phyloP scores from a whole-genome alignment of 2,113 vertebrate species.

The Loxodonta africana region DNA sequence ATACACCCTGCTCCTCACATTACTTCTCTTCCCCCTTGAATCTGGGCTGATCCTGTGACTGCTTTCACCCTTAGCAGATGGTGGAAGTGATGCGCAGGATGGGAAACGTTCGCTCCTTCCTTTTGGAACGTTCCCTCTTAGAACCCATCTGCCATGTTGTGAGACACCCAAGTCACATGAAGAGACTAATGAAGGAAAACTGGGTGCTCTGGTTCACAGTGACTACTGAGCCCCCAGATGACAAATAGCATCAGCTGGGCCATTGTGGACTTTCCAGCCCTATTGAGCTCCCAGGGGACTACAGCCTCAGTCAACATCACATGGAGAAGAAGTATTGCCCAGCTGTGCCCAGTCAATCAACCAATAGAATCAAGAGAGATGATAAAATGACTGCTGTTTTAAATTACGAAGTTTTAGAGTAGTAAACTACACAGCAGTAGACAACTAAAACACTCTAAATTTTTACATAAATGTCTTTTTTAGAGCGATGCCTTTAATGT shows the following conservation, averaged over 20 bases:
- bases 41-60: not conserved
- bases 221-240: too few relatives aligned
- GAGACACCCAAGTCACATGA: not conserved
- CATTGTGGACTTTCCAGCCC: not conserved
- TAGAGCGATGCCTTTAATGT: not conserved
- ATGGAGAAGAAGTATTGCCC: not conserved
- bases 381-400: not conserved
- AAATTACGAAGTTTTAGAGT: not conserved
- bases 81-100: not conserved
- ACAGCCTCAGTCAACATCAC: not conserved
- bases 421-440: not conserved
- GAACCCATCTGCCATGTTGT: not conserved
- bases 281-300: not conserved
- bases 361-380: not conserved
- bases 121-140: not conserved
- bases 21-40: not conserved
- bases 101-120: not conserved
- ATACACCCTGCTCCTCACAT: not conserved
- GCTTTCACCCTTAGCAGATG: not conserved
- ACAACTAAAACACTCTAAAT: not conserved
- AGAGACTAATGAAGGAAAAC: not conserved
- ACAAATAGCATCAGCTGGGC: not conserved
- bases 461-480: not conserved
- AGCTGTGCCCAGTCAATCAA: not conserved
- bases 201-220: not conserved